These are phyloP conservation scores for Nibea coibor DNA, from an alignment of 2,113 vertebrate species.

Conservation along the genomic window DNA sequence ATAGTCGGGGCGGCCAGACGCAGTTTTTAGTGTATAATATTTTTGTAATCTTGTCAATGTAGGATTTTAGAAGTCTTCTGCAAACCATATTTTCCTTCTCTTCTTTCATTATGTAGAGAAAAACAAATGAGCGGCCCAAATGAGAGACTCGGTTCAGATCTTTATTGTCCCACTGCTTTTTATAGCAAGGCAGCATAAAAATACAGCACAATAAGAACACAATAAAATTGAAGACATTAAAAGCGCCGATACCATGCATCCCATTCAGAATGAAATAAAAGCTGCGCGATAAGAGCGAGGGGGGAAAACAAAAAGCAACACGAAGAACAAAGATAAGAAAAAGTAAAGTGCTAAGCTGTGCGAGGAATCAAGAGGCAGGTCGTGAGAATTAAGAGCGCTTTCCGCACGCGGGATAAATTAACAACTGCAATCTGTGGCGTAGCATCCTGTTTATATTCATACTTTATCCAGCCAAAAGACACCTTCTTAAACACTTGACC, in stretches of 20 bases:
- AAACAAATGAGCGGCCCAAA: background rate
- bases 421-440: background rate
- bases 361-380: background rate
- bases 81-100: slow-evolving; percentile 1
- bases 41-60: slow-evolving; percentile 4
- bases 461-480: background rate
- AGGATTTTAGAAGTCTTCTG: background rate
- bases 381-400: background rate
- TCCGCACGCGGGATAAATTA: background rate
- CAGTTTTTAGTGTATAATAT: slow-evolving; percentile 11
- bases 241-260: background rate
- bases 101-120: background rate
- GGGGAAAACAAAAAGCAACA: background rate
- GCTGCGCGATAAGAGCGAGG: background rate
- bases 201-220: background rate
- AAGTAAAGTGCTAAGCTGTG: background rate
- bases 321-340: background rate
- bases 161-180: background rate
- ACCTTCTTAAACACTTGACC: background rate
- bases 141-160: background rate
- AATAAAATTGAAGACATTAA: background rate
- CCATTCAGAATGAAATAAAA: background rate
- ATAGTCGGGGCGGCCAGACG: slow-evolving; percentile 10
- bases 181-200: background rate
- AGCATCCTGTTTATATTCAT: background rate